Base-by-base conservation (phyloP, 2,888 invertebrate species). In the Drosophila dives region DNA sequence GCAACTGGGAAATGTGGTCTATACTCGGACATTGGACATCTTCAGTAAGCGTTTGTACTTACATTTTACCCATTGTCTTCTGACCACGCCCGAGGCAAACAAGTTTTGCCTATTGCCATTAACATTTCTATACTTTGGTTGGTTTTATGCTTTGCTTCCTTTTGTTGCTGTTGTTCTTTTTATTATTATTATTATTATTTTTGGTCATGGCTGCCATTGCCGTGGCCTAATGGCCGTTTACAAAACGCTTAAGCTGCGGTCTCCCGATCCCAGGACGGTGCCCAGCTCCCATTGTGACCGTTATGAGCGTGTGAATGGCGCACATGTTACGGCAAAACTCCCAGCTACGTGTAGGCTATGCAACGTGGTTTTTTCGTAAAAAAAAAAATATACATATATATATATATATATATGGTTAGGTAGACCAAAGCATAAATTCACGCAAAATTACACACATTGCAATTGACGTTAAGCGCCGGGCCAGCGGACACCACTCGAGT, bases 381-480 rank as follows among this genome's bases (percentile, higher is more conserved):
- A 45, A 20, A 20, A 45, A 20, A 20, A 42, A 29, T 29, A 29
- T 29, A 6, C 6, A 6, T 29, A 29, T 29, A 29, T 29, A 29
- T 29, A 29, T 29, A 29, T 29, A 29, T 29, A 29, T 29, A 5
- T 5, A 29, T 29, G 29, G 29, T 29, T 6, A 29, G 26, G 26
- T 26, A 26, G 81, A 77, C 60, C 72, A 79, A 77, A 80, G 66
- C 88, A 86, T 86, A 89, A 86, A 86, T 86, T 89, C 70, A 89
- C 90, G 88, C 90, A 87, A 89, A 86, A 89, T 86, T 81, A 87
- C 87, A 87, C 87, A 87, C 84, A 89, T 84, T 66, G 72, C 73
- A 72, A 81, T 80, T 87, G 87, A 69, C 75, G 73, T 65, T 79
- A 80, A 71, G 77, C 79, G 70, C 34, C 56, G 36, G 65, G 60